Evolutionary conservation across 2,888 invertebrate genomes (phyloP), one percentile per base, ranked within the genome.

Genomic region (Chrysina gloriosa): DNA sequence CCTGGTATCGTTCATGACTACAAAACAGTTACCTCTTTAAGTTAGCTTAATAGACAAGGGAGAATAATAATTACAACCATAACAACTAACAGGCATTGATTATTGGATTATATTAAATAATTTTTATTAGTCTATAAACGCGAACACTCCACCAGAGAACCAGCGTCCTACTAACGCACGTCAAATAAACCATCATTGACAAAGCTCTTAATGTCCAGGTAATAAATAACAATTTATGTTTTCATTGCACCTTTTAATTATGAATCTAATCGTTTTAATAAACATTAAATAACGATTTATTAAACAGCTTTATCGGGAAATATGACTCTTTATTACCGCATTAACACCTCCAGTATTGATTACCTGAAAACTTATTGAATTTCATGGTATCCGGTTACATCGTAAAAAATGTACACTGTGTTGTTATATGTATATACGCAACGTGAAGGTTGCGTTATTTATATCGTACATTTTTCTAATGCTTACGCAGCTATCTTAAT

Each of bases 201-300:
- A 42, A 36, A 6, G 42, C 58, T 61, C 14, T 42, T 61, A 61
- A 61, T 42, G 27, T 27, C 42, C 42, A 25, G 3, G 27, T 42
- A 42, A 61, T 61, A 61, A 61, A 61, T 61, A 61, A 39, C 58
- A 42, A 42, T 61, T 61, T 61, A 61, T 61, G 58, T 61, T 61
- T 61, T 61, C 42, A 61, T 61, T 61, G 42, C 58, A 61, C 58
- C 42, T 61, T 42, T 42, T 61, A 61, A 61, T 61, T 61, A 42
- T 61, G 42, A 42, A 42, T 61, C 42, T 42, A 27, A 27, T 61
- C 42, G 58, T 61, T 42, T 61, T 61, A 61, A 61, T 61, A 61
- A 42, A 25, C 58, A 42, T 42, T 61, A 61, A 61, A 16, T 42
- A 19, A 27, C 39, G 29, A 61, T 61, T 61, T 61, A 61, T 61